Evolutionary conservation across 2,888 invertebrate species (phyloP), one percentile per base, ranked within the genome.

Genomic region (Tanytarsus gracilentus): DNA sequence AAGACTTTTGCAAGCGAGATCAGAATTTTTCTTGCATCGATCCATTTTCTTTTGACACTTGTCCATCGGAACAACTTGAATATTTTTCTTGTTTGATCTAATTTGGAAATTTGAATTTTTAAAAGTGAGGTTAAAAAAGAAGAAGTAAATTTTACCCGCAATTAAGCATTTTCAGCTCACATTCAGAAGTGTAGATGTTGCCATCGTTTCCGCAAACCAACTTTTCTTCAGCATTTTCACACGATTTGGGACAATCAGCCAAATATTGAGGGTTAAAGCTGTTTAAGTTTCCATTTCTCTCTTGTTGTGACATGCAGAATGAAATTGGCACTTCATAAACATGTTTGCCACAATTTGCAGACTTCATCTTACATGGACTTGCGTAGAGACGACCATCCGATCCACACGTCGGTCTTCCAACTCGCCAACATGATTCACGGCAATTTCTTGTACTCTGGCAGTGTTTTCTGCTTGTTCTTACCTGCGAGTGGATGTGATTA

Each of bases 281-380:
- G 0, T 77, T 77, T 2, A 84, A 81, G 4, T 36, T 60, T 53
- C 71, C 72, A 0, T 85, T 86, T 61, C 87, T 75, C 69, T 90
- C 89, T 68, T 78, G 76, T 69, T 84, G 84, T 1, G 86, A 83
- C 63, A 87, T 82, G 71, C 92, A 92, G 75, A 86, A 90, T 9
- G 91, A 86, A 81, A 92, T 86, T 0, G 92, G 92, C 11, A 92
- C 90, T 75, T 92, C 92, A 71, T 91, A 93, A 8, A 93, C 89
- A 72, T 92, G 92, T 71, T 91, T 91, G 40, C 93, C 93, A 75
- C 93, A 93, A 71, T 93, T 93, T 67, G 91, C 89, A 33, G 89
- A 84, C 71, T 89, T 88, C 92, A 93, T 92, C 68, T 89, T 82
- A 70, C 92, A 93, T 56, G 89, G 87, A 72, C 90, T 92, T 44